Percentiles rank a stretch among this genome's conserved stretches.
These are phyloP conservation scores for Drosophila barbarae DNA, from an alignment of 2,888 invertebrate genomes.

Conservation along the genomic window DNA sequence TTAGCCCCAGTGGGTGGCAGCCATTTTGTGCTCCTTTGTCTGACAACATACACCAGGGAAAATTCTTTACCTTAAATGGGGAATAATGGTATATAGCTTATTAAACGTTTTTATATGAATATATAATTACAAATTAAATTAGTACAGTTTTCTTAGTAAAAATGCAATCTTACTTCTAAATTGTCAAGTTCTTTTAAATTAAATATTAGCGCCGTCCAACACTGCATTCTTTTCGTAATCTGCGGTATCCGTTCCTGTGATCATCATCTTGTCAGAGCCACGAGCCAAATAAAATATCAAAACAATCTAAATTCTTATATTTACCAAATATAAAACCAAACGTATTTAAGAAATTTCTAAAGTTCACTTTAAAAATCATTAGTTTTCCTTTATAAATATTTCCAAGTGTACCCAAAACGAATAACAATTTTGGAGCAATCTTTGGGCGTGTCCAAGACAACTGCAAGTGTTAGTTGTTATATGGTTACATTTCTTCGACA, in stretches of 20 bases:
- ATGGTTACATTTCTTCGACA: constrained; percentile 4
- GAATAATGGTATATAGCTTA: not conserved
- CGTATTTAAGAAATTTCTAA: not conserved
- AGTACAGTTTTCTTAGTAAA: too few relatives aligned
- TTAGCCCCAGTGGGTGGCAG: constrained; percentile 23
- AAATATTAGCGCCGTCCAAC: not conserved
- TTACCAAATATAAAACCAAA: not conserved
- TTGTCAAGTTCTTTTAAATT: too few relatives aligned
- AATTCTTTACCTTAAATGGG: not conserved
- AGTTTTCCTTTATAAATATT: not conserved
- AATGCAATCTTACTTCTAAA: too few relatives aligned
- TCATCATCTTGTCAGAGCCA: not conserved
- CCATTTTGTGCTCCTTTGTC: constrained; percentile 31
- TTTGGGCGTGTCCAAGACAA: constrained; percentile 25
- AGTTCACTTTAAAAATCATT: not conserved
- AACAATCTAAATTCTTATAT: not conserved
- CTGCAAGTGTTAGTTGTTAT: not conserved
- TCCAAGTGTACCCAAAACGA: not conserved
- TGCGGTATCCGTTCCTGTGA: not conserved
- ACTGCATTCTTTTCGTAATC: not conserved
- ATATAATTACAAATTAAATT: too few relatives aligned
- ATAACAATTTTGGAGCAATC: constrained; percentile 4
- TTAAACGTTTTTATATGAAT: not conserved
- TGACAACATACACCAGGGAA: constrained; percentile 7
- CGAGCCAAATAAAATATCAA: not conserved